These are phyloP conservation scores for Melieria omissa DNA, from an alignment of 2,888 invertebrate species.

Conservation along the genomic window DNA sequence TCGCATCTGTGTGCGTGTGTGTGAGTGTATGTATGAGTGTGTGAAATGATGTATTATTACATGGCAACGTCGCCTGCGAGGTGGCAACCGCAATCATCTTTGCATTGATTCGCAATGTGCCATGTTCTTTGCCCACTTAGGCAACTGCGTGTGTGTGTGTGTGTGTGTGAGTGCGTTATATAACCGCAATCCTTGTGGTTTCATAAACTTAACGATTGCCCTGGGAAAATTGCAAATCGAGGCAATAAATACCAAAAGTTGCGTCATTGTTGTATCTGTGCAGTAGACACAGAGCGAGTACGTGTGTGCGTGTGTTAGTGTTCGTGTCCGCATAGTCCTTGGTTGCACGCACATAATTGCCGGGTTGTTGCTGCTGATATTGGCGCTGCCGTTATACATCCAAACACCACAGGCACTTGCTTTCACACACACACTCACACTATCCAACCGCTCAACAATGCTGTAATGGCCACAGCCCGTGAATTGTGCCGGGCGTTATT, in stretches of 20 bases:
- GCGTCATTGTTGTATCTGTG: background rate
- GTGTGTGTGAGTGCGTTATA: background rate
- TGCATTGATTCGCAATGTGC: no score
- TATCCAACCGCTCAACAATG: background rate
- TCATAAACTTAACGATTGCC: conserved; percentile 31
- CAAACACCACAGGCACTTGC: background rate
- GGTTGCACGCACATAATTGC: conserved; percentile 13
- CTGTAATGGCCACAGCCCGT: conserved; percentile 9
- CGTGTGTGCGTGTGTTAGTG: background rate
- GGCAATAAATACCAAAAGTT: conserved; percentile 21
- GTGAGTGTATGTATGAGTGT: no score
- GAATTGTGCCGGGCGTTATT: conserved; percentile 14
- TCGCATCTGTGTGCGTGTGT: no score
- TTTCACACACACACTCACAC: background rate
- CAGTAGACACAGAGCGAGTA: background rate
- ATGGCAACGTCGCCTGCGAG: no score
- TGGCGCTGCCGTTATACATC: background rate
- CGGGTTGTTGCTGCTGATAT: conserved; percentile 1
- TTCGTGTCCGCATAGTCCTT: background rate
- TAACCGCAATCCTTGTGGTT: conserved; percentile 12
- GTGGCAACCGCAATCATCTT: no score
- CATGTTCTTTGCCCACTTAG: no score
- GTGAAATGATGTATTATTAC: no score
- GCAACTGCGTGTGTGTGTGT: background rate
- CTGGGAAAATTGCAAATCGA: conserved; percentile 25